Evolutionary conservation across 2,888 invertebrate genomes (phyloP).

Genomic region (Hydrotaea cyrtoneurina): DNA sequence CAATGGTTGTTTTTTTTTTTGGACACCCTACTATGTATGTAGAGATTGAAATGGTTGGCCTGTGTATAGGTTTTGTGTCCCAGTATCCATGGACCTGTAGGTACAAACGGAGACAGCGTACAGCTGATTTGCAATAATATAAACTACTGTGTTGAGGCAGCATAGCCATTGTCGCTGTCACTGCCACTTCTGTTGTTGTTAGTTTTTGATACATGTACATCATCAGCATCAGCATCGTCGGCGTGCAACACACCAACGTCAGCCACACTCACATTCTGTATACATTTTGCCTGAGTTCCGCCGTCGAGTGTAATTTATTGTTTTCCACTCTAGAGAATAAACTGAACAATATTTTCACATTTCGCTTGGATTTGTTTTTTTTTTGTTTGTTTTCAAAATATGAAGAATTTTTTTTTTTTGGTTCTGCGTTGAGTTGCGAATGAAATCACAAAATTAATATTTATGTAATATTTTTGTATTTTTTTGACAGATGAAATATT

Average conservation of each 20-base stretch:
- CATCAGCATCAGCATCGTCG: neutral
- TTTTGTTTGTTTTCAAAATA: neutral
- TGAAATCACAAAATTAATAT: slow-evolving; percentile 26
- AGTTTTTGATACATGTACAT: neutral
- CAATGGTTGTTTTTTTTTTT: too few relatives aligned
- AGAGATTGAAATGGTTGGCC: neutral
- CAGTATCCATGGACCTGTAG: neutral
- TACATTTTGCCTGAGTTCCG: slow-evolving; percentile 46
- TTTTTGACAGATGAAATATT: neutral
- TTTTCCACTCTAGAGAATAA: slow-evolving; percentile 60
- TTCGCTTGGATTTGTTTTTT: neutral
- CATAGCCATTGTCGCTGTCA: neutral
- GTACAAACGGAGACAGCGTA: neutral
- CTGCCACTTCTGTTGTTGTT: neutral
- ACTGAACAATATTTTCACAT: slow-evolving; percentile 53
- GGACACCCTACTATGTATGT: too few relatives aligned
- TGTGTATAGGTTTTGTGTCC: neutral
- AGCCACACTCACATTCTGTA: neutral
- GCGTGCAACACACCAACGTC: neutral
- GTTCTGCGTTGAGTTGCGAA: slow-evolving; percentile 25
- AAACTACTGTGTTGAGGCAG: neutral
- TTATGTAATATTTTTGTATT: slow-evolving; percentile 8
- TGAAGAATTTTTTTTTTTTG: neutral
- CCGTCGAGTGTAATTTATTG: slow-evolving; percentile 63
- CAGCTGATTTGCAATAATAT: slow-evolving; percentile 2